Evolutionary conservation across 2,888 invertebrate species (phyloP).

Genomic region (Sarcophaga carnaria): DNA sequence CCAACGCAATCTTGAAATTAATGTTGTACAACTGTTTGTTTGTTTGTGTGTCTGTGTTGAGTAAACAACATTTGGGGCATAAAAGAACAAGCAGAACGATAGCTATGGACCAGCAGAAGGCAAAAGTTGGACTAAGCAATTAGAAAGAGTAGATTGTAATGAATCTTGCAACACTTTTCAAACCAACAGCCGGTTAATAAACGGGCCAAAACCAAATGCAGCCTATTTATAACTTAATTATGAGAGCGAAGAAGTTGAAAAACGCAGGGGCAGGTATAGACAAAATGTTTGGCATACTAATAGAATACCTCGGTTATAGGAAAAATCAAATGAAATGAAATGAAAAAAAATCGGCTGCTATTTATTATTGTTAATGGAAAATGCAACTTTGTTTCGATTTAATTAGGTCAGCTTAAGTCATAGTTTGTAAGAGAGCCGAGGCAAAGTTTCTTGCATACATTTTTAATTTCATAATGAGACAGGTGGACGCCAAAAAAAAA

Average conservation of each 20-base stretch:
- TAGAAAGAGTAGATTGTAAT: conserved; percentile 47
- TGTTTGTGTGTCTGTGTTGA: not conserved
- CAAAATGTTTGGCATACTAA: no score
- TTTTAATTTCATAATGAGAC: conserved; percentile 58
- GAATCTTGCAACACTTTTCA: conserved; percentile 64
- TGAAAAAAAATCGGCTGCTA: no score
- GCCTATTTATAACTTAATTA: conserved; percentile 61
- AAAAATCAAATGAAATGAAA: no score
- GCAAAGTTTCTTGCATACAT: conserved; percentile 54
- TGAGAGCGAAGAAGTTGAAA: not conserved
- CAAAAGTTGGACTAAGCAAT: not conserved
- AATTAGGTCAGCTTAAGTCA: not conserved
- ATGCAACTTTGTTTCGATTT: conserved; percentile 9
- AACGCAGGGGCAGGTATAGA: no score
- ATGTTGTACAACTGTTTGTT: conserved; percentile 48
- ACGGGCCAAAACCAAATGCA: conserved; percentile 25
- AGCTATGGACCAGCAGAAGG: not conserved
- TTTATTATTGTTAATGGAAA: not conserved
- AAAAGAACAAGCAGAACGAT: not conserved
- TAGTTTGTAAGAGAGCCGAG: not conserved
- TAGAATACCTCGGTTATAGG: no score
- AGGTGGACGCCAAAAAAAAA: conserved; percentile 26
- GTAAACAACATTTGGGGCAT: conserved; percentile 14
- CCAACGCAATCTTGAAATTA: conserved; percentile 66
- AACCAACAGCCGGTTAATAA: conserved; percentile 30